Evolutionary conservation across 2,797 vertebrate genomes (phyloP).

Genomic region (Hirundo rustica): DNA sequence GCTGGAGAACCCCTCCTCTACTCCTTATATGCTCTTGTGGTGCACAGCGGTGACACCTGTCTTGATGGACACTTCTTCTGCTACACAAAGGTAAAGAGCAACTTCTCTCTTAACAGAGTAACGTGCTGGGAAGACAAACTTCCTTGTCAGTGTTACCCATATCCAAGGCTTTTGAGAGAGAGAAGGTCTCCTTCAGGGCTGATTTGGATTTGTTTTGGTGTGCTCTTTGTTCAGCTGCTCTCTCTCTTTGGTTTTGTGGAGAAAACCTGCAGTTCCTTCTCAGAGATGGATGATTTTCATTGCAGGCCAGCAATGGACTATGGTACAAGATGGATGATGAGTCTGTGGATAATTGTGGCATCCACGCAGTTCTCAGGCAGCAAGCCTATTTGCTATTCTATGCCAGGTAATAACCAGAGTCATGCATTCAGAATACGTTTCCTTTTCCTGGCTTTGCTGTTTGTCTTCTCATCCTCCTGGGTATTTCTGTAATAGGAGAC

Average conservation of each 20-base stretch:
- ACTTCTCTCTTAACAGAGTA: neutral
- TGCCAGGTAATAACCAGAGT: neutral
- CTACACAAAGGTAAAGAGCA: conserved; percentile 91
- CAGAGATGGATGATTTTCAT: neutral
- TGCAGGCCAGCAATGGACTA: neutral
- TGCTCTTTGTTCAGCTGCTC: neutral
- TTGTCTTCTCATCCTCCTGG: neutral
- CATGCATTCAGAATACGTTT: neutral
- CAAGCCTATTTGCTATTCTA: conserved; percentile 20
- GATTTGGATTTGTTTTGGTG: neutral
- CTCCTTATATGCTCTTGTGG: conserved; percentile 87
- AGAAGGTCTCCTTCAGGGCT: neutral
- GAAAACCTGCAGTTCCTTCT: neutral
- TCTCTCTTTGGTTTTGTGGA: neutral
- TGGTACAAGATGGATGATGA: neutral
- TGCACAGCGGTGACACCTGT: conserved; percentile 91
- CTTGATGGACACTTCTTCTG: conserved; percentile 86
- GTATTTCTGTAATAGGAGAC: neutral
- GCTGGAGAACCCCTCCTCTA: conserved; percentile 87
- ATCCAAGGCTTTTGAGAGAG: neutral
- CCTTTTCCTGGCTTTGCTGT: neutral
- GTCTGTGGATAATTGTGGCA: neutral
- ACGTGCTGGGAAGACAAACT: neutral
- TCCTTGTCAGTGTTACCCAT: neutral
- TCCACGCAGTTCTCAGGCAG: neutral